These are phyloP conservation scores for Pachypsylla venusta DNA, from an alignment of 1,140 invertebrate genomes.

Conservation along the genomic window DNA sequence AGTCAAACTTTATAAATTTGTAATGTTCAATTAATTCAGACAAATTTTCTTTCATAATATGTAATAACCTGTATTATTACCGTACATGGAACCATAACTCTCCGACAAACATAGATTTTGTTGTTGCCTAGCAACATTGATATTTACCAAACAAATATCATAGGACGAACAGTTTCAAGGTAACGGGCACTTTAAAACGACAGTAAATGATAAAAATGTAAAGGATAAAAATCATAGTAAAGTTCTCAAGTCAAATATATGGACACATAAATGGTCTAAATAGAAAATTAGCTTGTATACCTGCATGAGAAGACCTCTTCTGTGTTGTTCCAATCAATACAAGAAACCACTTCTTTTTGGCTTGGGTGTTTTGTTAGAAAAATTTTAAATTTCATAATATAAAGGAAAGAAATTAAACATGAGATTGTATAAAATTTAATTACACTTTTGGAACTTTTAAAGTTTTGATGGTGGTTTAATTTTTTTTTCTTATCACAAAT, in stretches of 20 bases:
- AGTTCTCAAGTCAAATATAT: conserved; percentile 12
- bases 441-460: no score
- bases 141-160: conserved; percentile 2
- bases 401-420: no score
- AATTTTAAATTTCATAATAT: conserved; percentile 79
- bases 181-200: no score
- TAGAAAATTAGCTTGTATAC: conserved; percentile 33
- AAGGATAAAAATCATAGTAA: conserved; percentile 1
- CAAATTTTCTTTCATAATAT: neutral
- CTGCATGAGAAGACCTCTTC: conserved; percentile 85
- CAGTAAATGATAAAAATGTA: conserved; percentile 16
- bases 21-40: neutral
- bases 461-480: no score
- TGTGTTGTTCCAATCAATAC: conserved; percentile 78
- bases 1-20: neutral
- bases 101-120: neutral
- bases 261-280: no score
- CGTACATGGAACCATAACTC: no score
- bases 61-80: no score
- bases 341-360: conserved; percentile 60
- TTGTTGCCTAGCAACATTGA: conserved; percentile 6
- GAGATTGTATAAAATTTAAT: no score
- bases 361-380: conserved; percentile 49
- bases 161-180: no score
- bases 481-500: no score